A percentile compares a stretch with the other conserved stretches of the same genome.
Evolutionary conservation across 2,113 vertebrate genomes (phyloP).

Genomic region (Leptocoma aspasia): DNA sequence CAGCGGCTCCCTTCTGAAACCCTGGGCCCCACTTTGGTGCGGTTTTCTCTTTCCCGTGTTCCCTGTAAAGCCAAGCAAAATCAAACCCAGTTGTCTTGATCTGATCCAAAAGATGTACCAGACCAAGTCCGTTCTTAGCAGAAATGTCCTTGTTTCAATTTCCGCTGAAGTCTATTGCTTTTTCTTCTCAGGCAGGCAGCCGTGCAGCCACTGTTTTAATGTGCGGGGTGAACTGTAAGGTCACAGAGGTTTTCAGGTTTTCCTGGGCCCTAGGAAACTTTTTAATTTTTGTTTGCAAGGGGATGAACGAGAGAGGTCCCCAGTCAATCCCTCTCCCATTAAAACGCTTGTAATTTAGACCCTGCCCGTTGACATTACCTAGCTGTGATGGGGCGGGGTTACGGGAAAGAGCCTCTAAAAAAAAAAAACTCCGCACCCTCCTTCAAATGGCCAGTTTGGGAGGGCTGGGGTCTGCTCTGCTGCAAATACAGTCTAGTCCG

Average conservation of each 20-base stretch:
- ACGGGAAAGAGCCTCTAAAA: background rate
- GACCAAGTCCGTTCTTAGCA: background rate
- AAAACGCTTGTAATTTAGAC: background rate
- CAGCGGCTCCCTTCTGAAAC: background rate
- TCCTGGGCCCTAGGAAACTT: background rate
- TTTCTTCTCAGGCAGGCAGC: background rate
- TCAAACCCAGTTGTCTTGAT: constrained; percentile 50
- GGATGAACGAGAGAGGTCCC: background rate
- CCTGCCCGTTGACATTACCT: background rate
- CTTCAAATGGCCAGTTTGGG: background rate
- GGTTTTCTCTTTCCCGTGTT: background rate
- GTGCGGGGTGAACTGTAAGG: background rate
- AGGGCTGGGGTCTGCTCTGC: background rate
- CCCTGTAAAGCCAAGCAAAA: constrained; percentile 5
- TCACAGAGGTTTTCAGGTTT: background rate
- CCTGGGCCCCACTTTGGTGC: constrained; percentile 2
- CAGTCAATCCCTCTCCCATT: background rate
- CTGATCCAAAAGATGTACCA: constrained; percentile 38
- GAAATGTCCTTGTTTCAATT: constrained; percentile 50
- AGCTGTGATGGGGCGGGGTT: background rate
- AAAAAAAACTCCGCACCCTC: background rate
- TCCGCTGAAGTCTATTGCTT: constrained; percentile 23
- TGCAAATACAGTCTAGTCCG: background rate
- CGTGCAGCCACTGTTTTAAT: background rate
- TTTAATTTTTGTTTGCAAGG: background rate